Evolutionary conservation across 2,113 vertebrate genomes (phyloP), one percentile per base, ranked within the genome.

Genomic region (Prietella phreatophila): DNA sequence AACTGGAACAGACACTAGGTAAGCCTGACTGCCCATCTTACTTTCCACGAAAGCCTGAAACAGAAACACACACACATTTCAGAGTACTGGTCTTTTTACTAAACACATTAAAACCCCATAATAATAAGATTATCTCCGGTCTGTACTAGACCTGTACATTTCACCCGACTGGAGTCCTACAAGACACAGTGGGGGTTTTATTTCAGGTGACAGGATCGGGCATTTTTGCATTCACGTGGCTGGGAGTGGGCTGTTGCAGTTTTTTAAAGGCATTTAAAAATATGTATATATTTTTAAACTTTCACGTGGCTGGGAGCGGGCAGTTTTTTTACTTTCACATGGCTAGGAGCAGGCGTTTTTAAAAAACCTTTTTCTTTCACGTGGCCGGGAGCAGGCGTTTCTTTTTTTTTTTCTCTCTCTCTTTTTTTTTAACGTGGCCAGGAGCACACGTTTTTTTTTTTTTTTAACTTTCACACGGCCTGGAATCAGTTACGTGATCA

Each of bases 1-100:
- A 42, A 96, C 88, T 15, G 96, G 95, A 27, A 94, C 14, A 5
- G 92, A 89, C 0, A 91, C 94, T 76, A 94, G 81, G 90, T 95
- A 95, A 0, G 95, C 88, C 88, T 91, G 88, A 39, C 83, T 91
- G 4, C 94, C 93, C 92, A 95, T 8, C n/a, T 94, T 92, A 65
- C 82, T 65, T 0, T 95, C 89, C 58, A 95, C 91, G 87, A 96
- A 96, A 13, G 85, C 88, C 95, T 95, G 87, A 39, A 86, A 87
- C 47, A 89, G 27, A 60, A 58, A 83, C 20, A 27, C 36, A 75
- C 25, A 60, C 78, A 80, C 63, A 33, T 3, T 19, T 22, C 36
- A 25, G 5, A 19, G 7, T n/a, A 55, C 39, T 42, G 5, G 47
- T 2, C 1, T 78, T 71, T 79, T 79, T 19, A 79, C 0, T 55